A percentile compares a stretch with the other conserved stretches of the same genome.
phyloP scores from a whole-genome alignment of 2,797 vertebrate species.

The Rhinichthys osculus region DNA sequence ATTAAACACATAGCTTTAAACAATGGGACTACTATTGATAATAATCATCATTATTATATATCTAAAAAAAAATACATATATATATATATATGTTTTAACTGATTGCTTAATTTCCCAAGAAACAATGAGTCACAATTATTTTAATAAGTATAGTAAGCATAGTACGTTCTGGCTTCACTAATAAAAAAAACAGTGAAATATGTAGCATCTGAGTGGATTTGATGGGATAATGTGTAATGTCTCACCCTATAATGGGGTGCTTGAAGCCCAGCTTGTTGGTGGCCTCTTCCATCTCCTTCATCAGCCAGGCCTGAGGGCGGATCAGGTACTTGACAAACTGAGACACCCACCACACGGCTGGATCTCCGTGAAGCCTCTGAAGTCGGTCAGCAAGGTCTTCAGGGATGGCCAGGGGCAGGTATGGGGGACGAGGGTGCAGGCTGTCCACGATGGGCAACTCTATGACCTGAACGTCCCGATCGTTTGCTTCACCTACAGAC shows the following conservation, averaged over 20 bases:
- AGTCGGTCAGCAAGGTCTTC: slow-evolving; percentile 94
- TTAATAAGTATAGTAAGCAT: neutral
- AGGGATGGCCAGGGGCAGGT: slow-evolving; percentile 92
- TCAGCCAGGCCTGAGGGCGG: slow-evolving; percentile 93
- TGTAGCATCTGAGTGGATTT: neutral
- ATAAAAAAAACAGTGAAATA: neutral
- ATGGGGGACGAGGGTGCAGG: slow-evolving; percentile 95
- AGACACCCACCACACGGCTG: slow-evolving; percentile 98
- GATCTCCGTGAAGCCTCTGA: slow-evolving; percentile 93
- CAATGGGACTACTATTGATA: neutral
- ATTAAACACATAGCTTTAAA: neutral
- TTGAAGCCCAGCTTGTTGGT: slow-evolving; percentile 96
- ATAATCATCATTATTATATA: neutral
- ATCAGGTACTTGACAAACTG: slow-evolving; percentile 99
- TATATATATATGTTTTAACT: neutral
- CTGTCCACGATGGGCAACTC: slow-evolving; percentile 98
- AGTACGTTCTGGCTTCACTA: neutral
- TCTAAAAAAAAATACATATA: neutral
- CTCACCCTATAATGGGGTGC: slow-evolving; percentile 96
- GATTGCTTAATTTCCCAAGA: neutral
- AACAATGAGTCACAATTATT: neutral
- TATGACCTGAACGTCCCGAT: slow-evolving; percentile 95
- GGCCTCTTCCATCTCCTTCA: slow-evolving; percentile 94
- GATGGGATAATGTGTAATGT: neutral
- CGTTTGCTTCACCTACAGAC: slow-evolving; percentile 89